Conservation (phyloP, 1,140 invertebrate species). For the Arion vulgaris region DNA sequence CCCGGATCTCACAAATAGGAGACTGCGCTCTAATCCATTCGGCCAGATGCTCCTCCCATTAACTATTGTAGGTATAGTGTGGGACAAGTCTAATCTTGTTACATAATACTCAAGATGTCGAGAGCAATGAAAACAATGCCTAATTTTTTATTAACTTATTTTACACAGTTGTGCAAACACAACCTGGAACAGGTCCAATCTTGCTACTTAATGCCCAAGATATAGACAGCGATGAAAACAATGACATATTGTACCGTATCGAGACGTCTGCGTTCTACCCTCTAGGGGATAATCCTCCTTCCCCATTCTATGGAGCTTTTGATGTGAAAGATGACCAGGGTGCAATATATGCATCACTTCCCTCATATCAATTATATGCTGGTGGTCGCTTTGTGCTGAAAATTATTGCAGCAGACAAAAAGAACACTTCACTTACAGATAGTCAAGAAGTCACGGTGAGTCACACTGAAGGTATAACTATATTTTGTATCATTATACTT, state of each 20-base stretch:
- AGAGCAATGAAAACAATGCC: no score
- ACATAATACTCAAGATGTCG: no score
- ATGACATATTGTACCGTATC: slow-evolving; percentile 46
- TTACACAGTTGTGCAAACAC: slow-evolving; percentile 15
- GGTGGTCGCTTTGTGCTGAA: slow-evolving; percentile 48
- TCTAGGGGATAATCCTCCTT: slow-evolving; percentile 17
- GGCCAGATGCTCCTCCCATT: no score
- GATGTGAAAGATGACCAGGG: slow-evolving; percentile 45
- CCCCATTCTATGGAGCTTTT: slow-evolving; percentile 44
- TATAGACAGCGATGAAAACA: slow-evolving; percentile 29
- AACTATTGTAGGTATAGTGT: no score
- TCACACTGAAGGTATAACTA: neutral
- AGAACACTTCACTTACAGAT: slow-evolving; percentile 34
- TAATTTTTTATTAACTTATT: no score
- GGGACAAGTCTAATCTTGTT: no score
- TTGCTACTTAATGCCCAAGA: slow-evolving; percentile 15
- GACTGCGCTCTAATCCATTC: no score
- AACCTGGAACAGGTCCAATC: neutral
- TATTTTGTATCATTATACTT: no score
- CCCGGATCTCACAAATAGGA: no score
- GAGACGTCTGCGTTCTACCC: slow-evolving; percentile 39
- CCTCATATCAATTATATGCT: slow-evolving; percentile 48
- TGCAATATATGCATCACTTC: slow-evolving; percentile 41
- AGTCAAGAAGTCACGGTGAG: slow-evolving; percentile 41
- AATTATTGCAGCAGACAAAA: slow-evolving; percentile 43